Percentiles rank a stretch among this genome's conserved stretches.
phyloP scores from a whole-genome alignment of 2,113 vertebrate species.

The Nycticryphes semicollaris region DNA sequence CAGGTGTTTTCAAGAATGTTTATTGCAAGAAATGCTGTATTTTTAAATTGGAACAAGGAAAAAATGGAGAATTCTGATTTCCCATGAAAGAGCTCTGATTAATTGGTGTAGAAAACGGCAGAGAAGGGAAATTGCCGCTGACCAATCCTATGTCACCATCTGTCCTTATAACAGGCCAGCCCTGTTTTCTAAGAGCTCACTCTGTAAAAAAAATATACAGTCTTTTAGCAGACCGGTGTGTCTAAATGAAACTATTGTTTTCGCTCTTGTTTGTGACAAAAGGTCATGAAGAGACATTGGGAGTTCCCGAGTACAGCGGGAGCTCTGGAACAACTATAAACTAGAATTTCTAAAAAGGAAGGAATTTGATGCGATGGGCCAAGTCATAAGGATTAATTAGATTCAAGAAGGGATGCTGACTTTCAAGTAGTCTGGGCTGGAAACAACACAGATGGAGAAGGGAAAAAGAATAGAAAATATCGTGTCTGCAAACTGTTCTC shows the following conservation, averaged over 20 bases:
- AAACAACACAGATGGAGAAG: conserved; percentile 19
- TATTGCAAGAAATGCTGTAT: not conserved
- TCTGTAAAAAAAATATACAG: not conserved
- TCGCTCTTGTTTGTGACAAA: not conserved
- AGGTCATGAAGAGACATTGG: not conserved
- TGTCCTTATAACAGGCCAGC: not conserved
- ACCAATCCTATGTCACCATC: not conserved
- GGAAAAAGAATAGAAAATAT: not conserved
- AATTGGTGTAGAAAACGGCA: not conserved
- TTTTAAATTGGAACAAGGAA: not conserved
- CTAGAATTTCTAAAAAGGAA: conserved; percentile 1
- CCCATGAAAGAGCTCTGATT: not conserved
- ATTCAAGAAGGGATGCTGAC: not conserved
- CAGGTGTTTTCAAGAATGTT: not conserved
- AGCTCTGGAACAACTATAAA: conserved; percentile 19
- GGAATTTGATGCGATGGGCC: not conserved
- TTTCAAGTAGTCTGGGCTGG: not conserved
- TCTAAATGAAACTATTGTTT: not conserved
- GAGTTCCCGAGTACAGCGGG: not conserved
- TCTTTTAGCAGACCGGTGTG: not conserved
- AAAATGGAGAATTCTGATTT: not conserved
- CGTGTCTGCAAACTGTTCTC: not conserved
- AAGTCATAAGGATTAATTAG: not conserved
- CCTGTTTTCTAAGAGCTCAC: not conserved
- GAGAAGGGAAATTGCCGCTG: not conserved